Evolutionary conservation across 1,140 invertebrate genomes (phyloP), one percentile per base, ranked within the genome.

Genomic region (Lepidurus packardi): DNA sequence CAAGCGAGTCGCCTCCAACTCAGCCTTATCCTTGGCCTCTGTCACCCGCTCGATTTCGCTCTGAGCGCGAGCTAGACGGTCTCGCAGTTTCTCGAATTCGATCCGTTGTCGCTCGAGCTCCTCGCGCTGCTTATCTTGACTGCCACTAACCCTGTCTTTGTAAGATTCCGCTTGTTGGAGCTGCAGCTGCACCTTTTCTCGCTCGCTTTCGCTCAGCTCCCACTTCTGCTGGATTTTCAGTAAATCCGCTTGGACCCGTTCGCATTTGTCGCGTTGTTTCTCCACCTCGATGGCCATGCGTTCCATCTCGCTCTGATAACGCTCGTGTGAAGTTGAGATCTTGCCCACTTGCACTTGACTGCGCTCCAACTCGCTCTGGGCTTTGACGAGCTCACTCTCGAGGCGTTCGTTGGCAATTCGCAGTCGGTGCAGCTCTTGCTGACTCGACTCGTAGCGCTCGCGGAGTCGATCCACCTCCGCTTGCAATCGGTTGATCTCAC

Each of bases 261-360:
- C 93, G 82, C 93, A 91, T 79, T 92, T 88, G 82, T 95, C 93
- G 77, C 92, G 88, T 42, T 93, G 88, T 86, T 95, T 95, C 82
- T 95, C 93, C 79, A 92, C 90, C 82, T 95, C 94, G 82, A 94
- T 93, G 82, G 92, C 89, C 45, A 92, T 89, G 47, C 92, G 86
- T 83, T 95, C 94, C 21, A 84, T 81, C 65, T 84, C 84, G 7
- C 77, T 47, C 77, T 82, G 81, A 83, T 92, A 91, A 82, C 93
- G 93, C 78, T 94, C 92, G 83, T 93, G 90, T 24, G 87, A 86
- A 24, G 88, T 88, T 73, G 88, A 88, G 83, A 93, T 93, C 65
- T 93, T 85, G 82, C 92, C 90, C 43, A 90, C 89, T 83, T 95
- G 93, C 43, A 89, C 89, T 81, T 92, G 90, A 75, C 91, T 90